Conservation (phyloP, 1,140 invertebrate genomes). For the Bicyclus anynana region DNA sequence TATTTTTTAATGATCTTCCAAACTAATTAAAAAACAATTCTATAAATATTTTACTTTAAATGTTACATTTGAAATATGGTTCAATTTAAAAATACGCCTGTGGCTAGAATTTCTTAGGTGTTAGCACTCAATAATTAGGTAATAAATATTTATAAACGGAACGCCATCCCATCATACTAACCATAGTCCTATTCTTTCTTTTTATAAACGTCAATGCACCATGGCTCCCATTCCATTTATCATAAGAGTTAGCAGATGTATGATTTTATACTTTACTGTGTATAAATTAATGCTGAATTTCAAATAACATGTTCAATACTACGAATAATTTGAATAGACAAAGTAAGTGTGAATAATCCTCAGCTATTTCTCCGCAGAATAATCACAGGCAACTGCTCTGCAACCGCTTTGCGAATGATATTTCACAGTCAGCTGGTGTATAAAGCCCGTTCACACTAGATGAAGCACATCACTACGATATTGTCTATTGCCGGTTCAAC, state of each 20-base stretch:
- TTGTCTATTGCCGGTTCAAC: not conserved
- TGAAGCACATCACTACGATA: not conserved
- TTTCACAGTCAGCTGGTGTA: conserved; percentile 47
- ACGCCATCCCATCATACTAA: conserved; percentile 41
- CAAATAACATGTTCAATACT: not conserved
- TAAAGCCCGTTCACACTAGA: not conserved
- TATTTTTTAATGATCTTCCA: too few relatives aligned
- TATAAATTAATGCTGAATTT: conserved; percentile 16
- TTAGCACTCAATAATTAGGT: conserved; percentile 58
- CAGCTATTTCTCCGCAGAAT: not conserved
- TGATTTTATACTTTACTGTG: conserved; percentile 4
- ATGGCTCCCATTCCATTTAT: conserved; percentile 18
- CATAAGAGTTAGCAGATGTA: conserved; percentile 9
- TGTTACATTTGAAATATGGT: not conserved
- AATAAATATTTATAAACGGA: conserved; percentile 71
- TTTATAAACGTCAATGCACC: conserved; percentile 20
- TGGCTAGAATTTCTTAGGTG: conserved; percentile 16
- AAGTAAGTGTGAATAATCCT: conserved; percentile 47
- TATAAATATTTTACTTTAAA: too few relatives aligned
- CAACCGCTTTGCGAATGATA: conserved; percentile 48
- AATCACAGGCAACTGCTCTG: conserved; percentile 41
- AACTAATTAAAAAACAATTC: too few relatives aligned
- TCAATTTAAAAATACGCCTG: conserved; percentile 4
- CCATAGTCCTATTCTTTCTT: conserved; percentile 40
- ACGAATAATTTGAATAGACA: conserved; percentile 2